Evolutionary conservation across 1,140 invertebrate species (phyloP).

Genomic region (Cherax quadricarinatus): DNA sequence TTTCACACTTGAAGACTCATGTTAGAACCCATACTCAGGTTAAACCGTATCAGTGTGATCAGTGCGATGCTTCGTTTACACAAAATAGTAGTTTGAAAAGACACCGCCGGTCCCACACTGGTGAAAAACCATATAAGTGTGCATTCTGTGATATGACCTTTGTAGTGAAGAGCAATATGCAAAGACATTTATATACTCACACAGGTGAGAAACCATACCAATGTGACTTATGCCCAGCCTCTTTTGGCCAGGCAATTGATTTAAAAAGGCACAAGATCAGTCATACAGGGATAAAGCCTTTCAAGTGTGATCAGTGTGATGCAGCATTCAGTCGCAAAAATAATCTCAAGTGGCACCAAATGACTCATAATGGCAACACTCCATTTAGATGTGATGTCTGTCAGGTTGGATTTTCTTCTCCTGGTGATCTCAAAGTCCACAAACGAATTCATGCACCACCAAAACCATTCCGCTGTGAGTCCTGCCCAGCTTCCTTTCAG

Average conservation of each 20-base stretch:
- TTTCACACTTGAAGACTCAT: slow-evolving; percentile 77
- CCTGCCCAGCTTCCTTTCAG: slow-evolving; percentile 76
- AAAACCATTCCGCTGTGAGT: slow-evolving; percentile 79
- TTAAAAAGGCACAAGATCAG: slow-evolving; percentile 72
- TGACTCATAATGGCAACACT: slow-evolving; percentile 70
- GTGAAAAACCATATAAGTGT: slow-evolving; percentile 75
- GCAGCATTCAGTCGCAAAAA: slow-evolving; percentile 73
- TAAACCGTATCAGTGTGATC: slow-evolving; percentile 80
- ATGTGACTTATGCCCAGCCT: slow-evolving; percentile 80
- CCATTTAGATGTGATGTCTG: slow-evolving; percentile 72
- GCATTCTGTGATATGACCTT: slow-evolving; percentile 74
- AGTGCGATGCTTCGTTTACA: slow-evolving; percentile 76
- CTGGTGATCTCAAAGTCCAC: slow-evolving; percentile 77
- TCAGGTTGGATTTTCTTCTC: slow-evolving; percentile 68
- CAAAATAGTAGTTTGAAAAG: slow-evolving; percentile 71
- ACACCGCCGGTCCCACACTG: slow-evolving; percentile 74
- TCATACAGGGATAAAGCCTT: slow-evolving; percentile 73
- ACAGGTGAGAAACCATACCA: slow-evolving; percentile 75
- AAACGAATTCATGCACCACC: slow-evolving; percentile 78
- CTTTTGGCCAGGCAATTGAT: slow-evolving; percentile 76
- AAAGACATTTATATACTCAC: slow-evolving; percentile 74
- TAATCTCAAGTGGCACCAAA: slow-evolving; percentile 72
- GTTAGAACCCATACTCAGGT: slow-evolving; percentile 78
- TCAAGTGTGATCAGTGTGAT: slow-evolving; percentile 72
- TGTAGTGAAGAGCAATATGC: slow-evolving; percentile 74